phyloP scores from a whole-genome alignment of 2,797 vertebrate species.

The Varecia variegata region DNA sequence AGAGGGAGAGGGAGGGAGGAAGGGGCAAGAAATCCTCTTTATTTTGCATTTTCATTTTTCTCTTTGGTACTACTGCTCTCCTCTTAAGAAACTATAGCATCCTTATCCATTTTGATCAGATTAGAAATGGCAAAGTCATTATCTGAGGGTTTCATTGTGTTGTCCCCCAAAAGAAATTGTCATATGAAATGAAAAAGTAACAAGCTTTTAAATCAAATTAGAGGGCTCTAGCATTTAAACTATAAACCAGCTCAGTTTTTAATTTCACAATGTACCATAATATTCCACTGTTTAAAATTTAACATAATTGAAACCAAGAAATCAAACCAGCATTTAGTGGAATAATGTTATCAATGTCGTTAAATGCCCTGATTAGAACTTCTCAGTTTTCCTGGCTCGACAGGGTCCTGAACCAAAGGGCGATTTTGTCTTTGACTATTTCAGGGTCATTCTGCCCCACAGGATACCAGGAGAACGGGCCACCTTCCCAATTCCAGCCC shows the following conservation, averaged over 20 bases:
- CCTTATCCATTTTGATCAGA: not conserved
- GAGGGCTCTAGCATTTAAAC: not conserved
- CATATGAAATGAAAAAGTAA: not conserved
- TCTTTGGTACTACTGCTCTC: constrained; percentile 16
- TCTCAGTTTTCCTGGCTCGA: not conserved
- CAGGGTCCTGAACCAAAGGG: not conserved
- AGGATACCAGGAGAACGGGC: not conserved
- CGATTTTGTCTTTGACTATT: not conserved
- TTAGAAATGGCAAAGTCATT: not conserved
- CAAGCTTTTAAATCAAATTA: not conserved
- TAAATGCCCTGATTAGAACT: not conserved
- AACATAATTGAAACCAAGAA: not conserved
- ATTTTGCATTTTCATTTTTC: constrained; percentile 60
- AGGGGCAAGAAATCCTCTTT: not conserved
- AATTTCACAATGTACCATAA: not conserved
- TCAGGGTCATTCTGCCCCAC: accelerated
- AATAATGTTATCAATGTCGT: accelerated
- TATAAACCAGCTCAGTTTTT: accelerated
- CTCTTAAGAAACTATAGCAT: constrained; percentile 29
- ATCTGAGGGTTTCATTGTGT: not conserved
- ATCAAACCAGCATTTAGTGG: not conserved
- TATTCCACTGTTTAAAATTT: not conserved
- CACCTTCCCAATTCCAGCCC: not conserved
- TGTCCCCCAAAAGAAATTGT: not conserved
- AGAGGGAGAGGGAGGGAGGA: not conserved